A percentile compares a stretch with the other conserved stretches of the same genome.
phyloP scores from a whole-genome alignment of 2,797 vertebrate species.

The Bradypodion pumilum region DNA sequence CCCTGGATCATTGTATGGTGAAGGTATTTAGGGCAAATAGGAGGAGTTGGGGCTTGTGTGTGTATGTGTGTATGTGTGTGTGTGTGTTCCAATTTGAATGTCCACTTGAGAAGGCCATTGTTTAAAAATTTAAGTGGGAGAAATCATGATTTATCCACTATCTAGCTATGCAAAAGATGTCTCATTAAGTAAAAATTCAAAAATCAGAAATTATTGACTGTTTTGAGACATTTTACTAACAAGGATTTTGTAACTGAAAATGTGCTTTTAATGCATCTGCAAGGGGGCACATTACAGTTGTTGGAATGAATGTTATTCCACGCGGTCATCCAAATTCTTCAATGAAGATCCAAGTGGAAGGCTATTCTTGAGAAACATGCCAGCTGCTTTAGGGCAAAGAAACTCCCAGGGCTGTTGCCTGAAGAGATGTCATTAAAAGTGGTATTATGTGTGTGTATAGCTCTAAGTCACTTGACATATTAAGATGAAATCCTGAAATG shows the following conservation, averaged over 20 bases:
- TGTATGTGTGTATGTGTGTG: no score
- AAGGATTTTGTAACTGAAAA: not conserved
- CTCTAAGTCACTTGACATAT: no score
- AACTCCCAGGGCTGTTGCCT: not conserved
- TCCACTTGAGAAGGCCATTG: not conserved
- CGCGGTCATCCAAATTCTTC: not conserved
- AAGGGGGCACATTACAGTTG: slow-evolving; percentile 1
- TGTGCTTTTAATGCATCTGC: not conserved
- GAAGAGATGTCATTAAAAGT: no score
- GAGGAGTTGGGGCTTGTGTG: not conserved
- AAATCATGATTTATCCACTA: not conserved
- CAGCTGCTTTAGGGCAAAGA: not conserved
- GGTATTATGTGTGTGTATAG: not conserved
- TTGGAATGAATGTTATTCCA: not conserved
- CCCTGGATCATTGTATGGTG: not conserved
- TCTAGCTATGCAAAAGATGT: not conserved
- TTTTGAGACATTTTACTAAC: not conserved
- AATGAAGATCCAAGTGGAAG: not conserved
- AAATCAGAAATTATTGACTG: not conserved
- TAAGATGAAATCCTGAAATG: no score
- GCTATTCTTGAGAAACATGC: not conserved
- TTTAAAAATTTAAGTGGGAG: not conserved
- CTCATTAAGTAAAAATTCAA: not conserved
- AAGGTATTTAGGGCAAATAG: not conserved
- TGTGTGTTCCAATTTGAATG: not conserved